These are phyloP conservation scores for Troides helena DNA, from an alignment of 2,888 invertebrate species.

Conservation along the genomic window DNA sequence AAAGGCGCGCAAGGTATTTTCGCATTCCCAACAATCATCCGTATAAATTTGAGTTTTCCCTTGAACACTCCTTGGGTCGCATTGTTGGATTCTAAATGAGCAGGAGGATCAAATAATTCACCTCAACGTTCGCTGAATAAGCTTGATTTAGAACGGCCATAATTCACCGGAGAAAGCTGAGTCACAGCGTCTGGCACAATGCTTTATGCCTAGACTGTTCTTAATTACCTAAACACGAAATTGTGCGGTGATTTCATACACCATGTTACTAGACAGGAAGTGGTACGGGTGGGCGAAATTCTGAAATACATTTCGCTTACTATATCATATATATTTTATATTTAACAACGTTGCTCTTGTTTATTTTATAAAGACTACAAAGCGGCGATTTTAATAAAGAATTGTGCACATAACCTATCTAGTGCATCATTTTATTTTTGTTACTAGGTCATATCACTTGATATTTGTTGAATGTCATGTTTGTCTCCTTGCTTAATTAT, in stretches of 20 bases:
- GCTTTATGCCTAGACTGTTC: constrained; percentile 14
- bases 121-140: constrained; percentile 25
- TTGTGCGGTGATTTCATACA: constrained; percentile 16
- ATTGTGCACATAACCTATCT: too few species aligned
- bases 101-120: constrained; percentile 26
- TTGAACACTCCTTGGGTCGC: not conserved
- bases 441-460: too few species aligned
- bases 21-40: too few species aligned
- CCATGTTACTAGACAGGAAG: constrained; percentile 13
- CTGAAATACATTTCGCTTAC: too few species aligned
- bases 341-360: too few species aligned
- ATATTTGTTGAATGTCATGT: too few species aligned
- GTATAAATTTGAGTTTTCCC: not conserved
- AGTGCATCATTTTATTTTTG: too few species aligned
- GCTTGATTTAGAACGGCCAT: constrained; percentile 26
- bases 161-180: constrained; percentile 29
- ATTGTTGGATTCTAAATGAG: constrained; percentile 11
- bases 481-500: too few species aligned
- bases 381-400: too few species aligned
- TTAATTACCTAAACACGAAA: constrained; percentile 22
- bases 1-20: too few species aligned
- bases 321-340: too few species aligned
- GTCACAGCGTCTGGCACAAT: constrained; percentile 31
- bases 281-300: not conserved
- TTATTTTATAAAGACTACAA: too few species aligned